Evolutionary conservation across 2,113 vertebrate genomes (phyloP).

Genomic region (Atractosteus spatula): DNA sequence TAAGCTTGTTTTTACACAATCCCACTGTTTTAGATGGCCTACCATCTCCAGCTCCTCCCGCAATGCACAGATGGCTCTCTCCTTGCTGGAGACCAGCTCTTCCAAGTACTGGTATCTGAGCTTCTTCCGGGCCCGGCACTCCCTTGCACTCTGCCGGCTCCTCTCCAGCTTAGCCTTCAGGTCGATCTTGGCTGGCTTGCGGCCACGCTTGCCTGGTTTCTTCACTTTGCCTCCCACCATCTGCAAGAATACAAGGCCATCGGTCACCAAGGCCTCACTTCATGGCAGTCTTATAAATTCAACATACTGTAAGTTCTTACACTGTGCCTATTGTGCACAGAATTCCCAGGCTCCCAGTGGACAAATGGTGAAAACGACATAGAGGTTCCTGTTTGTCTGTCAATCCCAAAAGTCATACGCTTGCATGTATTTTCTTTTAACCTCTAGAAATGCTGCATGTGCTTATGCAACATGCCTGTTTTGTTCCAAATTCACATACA

Average conservation of each 20-base stretch:
- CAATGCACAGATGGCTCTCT: conserved; percentile 92
- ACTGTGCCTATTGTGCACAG: no score
- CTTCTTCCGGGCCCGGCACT: conserved; percentile 92
- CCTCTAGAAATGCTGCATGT: no score
- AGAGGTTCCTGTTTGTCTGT: no score
- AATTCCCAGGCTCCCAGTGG: no score
- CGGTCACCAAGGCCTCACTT: not conserved
- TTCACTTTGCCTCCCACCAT: conserved; percentile 90
- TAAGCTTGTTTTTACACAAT: not conserved
- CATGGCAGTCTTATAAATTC: not conserved
- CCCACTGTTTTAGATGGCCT: conserved; percentile 22
- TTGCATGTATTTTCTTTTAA: no score
- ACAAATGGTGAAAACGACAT: no score
- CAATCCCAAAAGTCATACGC: no score
- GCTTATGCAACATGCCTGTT: no score
- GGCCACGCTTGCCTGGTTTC: conserved; percentile 93
- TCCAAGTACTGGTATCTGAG: conserved; percentile 95
- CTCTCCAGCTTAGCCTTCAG: conserved; percentile 95
- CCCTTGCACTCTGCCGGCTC: conserved; percentile 91
- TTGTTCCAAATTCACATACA: no score
- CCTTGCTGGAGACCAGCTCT: conserved; percentile 92
- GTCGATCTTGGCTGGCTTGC: conserved; percentile 95
- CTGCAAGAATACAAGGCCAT: conserved; percentile 47
- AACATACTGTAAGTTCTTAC: no score
- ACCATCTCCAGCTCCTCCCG: conserved; percentile 97